A percentile compares a stretch with the other conserved stretches of the same genome.
phyloP scores from a whole-genome alignment of 2,888 invertebrate species.

The Sarcophaga caerulescens region DNA sequence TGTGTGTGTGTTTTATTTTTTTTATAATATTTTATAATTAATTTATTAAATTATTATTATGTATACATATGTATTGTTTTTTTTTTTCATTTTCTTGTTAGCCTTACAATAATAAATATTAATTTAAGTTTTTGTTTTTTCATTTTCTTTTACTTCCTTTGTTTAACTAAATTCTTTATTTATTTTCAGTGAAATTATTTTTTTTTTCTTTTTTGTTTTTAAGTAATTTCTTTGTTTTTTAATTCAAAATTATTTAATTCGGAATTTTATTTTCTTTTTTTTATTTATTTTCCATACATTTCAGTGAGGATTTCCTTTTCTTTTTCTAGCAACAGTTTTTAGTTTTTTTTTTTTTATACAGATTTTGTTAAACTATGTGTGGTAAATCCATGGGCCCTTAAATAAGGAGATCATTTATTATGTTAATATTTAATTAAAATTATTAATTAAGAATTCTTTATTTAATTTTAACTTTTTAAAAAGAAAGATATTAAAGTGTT shows the following conservation, averaged over 20 bases:
- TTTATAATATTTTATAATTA: slow-evolving; percentile 62
- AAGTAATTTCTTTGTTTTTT: slow-evolving; percentile 49
- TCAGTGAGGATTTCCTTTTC: background rate
- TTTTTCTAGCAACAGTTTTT: slow-evolving; percentile 73
- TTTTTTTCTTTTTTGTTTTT: slow-evolving; percentile 30
- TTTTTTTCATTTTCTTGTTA: slow-evolving; percentile 57
- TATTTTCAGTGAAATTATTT: slow-evolving; percentile 22
- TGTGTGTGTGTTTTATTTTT: background rate
- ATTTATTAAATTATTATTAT: slow-evolving; percentile 65
- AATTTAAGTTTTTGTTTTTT: slow-evolving; percentile 61
- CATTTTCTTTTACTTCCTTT: slow-evolving; percentile 35
- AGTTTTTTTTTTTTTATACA: slow-evolving; percentile 47
- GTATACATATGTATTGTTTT: slow-evolving; percentile 61
- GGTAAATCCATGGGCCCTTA: slow-evolving; percentile 65
- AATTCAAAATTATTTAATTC: slow-evolving; percentile 51
- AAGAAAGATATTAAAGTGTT: slow-evolving; percentile 20
- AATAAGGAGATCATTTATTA: slow-evolving; percentile 71
- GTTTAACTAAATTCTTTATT: slow-evolving; percentile 64
- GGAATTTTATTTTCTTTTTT: slow-evolving; percentile 51
- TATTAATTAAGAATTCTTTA: slow-evolving; percentile 35
- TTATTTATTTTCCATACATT: slow-evolving; percentile 24
- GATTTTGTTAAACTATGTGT: slow-evolving; percentile 21
- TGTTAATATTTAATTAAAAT: slow-evolving; percentile 36
- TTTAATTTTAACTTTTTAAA: slow-evolving; percentile 24
- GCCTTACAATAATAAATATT: slow-evolving; percentile 65